Evolutionary conservation across 2,113 vertebrate genomes (phyloP), one percentile per base, ranked within the genome.

Genomic region (Lucifuga dentata): DNA sequence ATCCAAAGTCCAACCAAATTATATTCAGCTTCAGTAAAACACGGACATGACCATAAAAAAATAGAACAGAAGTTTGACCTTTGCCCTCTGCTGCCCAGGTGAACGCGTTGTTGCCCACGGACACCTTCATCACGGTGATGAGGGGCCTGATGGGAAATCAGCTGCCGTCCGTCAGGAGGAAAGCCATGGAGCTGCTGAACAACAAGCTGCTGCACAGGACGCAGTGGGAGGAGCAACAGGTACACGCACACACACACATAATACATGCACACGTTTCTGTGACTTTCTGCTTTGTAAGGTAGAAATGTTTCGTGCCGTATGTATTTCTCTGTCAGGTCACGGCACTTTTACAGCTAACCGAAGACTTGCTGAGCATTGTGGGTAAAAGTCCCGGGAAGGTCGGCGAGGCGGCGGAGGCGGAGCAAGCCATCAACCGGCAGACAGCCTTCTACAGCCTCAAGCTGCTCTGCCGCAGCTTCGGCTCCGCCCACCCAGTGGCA

Each of bases 161-260:
- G 50, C 88, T 98, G 57, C 79, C 96, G 0, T 96, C 95, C 0
- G 95, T 99, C 19, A 91, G 98, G 45, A 95, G 97, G 32, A 99
- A 99, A 78, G 95, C 97, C 0, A 93, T 99, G 94, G 97, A 99
- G 80, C 95, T 99, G 61, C 83, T 99, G 59, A 99, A 98, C 86
- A 98, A 97, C 81, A 95, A 97, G 57, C 90, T 99, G 41, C 95
- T 96, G 74, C 95, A 96, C 23, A 89, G 81, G 10, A 88, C 86
- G 0, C 81, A 40, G 24, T 98, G 96, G 96, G 90, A 91, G 40
- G 91, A 91, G 62, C 83, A 85, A 12, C 94, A 95, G 82, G 97
- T 98, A 58, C 10, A 17, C 19, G 12, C 2, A 83, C 85, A 2
- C 41, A 21, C 13, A 46, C 57, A 16, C 53, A 57, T 36, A 41